Conservation (phyloP, 2,888 invertebrate species). For the Herminia tarsipennalis region DNA sequence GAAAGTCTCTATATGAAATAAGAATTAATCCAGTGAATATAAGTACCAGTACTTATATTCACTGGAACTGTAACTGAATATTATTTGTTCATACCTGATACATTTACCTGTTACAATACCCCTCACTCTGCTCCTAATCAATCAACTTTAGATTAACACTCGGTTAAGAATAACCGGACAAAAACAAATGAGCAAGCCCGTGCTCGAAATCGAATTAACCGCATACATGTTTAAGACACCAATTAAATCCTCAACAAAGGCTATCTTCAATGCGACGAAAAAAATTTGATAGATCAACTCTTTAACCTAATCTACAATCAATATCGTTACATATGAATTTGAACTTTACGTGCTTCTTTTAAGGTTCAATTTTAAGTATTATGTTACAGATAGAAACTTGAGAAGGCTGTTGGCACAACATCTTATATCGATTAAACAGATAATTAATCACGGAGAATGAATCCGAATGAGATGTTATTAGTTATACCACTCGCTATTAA, state of each 20-base stretch:
- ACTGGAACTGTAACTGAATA: too few relatives aligned
- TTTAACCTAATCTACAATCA: conserved; percentile 80
- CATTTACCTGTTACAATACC: too few relatives aligned
- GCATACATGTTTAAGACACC: conserved; percentile 80
- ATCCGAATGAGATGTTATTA: conserved; percentile 86
- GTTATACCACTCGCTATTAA: conserved; percentile 84
- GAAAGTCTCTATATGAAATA: too few relatives aligned
- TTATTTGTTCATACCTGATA: too few relatives aligned
- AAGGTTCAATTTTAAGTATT: conserved; percentile 41
- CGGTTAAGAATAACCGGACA: conserved; percentile 67
- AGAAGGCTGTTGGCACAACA: conserved; percentile 85
- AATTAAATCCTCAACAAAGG: conserved; percentile 83
- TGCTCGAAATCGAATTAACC: conserved; percentile 81
- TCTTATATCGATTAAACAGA: conserved; percentile 86
- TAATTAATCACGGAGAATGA: conserved; percentile 86
- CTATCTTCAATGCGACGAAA: conserved; percentile 83
- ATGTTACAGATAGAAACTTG: conserved; percentile 51
- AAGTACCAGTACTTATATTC: too few relatives aligned
- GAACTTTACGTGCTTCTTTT: conserved; percentile 24
- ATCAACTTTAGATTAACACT: conserved; percentile 82
- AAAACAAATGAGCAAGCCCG: conserved; percentile 77
- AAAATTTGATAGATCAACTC: conserved; percentile 84
- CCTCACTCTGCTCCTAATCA: too few relatives aligned
- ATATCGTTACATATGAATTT: conserved; percentile 28
- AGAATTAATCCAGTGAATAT: too few relatives aligned